Evolutionary conservation across 1,140 invertebrate species (phyloP), one percentile per base, ranked within the genome.

Genomic region (Drosophila ambigua): DNA sequence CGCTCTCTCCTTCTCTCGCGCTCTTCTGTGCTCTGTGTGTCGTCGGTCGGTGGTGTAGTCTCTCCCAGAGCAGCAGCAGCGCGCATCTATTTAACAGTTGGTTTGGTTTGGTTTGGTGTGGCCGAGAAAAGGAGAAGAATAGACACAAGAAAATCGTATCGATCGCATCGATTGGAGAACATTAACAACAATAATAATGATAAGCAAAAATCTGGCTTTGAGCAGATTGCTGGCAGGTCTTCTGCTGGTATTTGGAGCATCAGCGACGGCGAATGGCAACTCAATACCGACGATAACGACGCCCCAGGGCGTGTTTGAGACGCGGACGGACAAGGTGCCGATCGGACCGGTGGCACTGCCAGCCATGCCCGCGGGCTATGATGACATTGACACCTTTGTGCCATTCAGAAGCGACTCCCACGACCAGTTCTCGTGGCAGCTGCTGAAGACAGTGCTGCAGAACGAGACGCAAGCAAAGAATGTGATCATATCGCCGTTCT

Each of bases 401-500:
- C 94, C 94, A 5, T 93, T 93, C 67, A 90, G 92, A n/a, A 92
- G 92, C 41, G 91, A 94, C 52, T 87, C 90, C 2, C 94, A 93
- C 44, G 93, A 93, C 73, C 79, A 87, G 7, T 95, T 95, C 71
- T 94, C 95, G 39, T 95, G 94, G 94, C 91, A 91, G 46, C 66
- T 95, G n/a, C 92, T 94, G 16, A 94, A 93, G 79, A 93, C 94
- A 7, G 81, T 89, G 57, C 71, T 72, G 7, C 53, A 74, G 5
- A 75, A 76, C 28, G 85, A 90, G 6, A 92, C 93, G 3, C 58
- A 90, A 2, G 93, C 92, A 0, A 97, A 97, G 85, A 78, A 87
- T 61, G 91, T 97, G 7, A 92, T 97, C n/a, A 84, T 97, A 28
- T 97, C 97, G 0, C 96, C 97, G 0, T 92, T 97, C 69, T 96